A percentile compares a stretch with the other conserved stretches of the same genome.
These are phyloP conservation scores for Passer domesticus DNA, from an alignment of 2,113 vertebrate species.

Conservation along the genomic window DNA sequence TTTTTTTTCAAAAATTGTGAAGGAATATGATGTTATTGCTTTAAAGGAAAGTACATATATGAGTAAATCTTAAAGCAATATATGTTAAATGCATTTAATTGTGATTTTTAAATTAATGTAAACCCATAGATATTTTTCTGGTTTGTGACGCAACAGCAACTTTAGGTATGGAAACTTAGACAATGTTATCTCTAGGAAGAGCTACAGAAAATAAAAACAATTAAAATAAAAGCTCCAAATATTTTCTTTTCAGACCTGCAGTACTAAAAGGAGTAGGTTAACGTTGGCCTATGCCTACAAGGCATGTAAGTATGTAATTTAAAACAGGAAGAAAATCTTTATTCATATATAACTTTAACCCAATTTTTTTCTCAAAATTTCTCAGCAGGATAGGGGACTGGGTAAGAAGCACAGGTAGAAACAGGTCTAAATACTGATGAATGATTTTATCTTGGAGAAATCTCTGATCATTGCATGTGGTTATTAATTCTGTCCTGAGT, in stretches of 20 bases:
- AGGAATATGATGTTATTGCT: background rate
- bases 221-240: background rate
- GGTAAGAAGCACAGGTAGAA: background rate
- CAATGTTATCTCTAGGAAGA: background rate
- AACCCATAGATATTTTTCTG: background rate
- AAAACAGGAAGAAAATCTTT: background rate
- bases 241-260: background rate
- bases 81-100: background rate
- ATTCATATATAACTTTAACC: background rate
- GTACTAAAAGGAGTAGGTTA: background rate
- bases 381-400: accelerated
- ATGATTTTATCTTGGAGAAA: background rate
- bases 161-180: background rate
- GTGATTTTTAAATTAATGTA: background rate
- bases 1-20: background rate
- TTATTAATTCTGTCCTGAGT: background rate
- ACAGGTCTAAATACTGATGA: background rate
- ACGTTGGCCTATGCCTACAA: background rate
- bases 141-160: background rate
- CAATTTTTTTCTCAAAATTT: background rate
- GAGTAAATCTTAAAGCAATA: background rate
- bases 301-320: background rate
- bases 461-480: background rate
- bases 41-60: background rate
- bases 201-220: background rate